phyloP scores from a whole-genome alignment of 2,797 vertebrate species.

The Synanceia verrucosa region DNA sequence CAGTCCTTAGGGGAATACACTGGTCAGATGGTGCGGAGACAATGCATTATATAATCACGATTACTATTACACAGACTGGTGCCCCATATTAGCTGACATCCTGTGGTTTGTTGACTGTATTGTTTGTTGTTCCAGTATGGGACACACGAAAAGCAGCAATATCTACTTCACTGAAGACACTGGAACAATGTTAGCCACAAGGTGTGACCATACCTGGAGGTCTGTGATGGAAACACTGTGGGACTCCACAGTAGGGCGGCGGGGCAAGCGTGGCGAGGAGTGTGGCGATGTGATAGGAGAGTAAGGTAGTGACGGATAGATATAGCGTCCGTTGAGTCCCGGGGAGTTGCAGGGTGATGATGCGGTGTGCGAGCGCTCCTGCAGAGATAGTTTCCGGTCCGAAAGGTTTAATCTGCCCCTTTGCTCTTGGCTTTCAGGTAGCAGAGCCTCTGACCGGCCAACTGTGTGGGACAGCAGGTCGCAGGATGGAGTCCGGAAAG shows the following conservation, averaged over 20 bases:
- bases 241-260: conserved; percentile 94
- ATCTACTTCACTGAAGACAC: neutral
- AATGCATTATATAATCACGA: conserved; percentile 19
- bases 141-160: neutral
- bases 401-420: conserved; percentile 85
- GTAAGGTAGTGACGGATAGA: conserved; percentile 89
- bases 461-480: conserved; percentile 77
- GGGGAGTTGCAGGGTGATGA: conserved; percentile 79
- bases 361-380: conserved; percentile 86
- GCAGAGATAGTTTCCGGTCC: conserved; percentile 91
- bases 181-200: neutral
- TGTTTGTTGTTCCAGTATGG: neutral
- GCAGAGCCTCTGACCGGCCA: conserved; percentile 60
- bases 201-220: conserved; percentile 85
- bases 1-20: conserved; percentile 1
- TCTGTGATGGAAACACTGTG: conserved; percentile 96
- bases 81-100: conserved; percentile 1
- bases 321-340: conserved; percentile 85
- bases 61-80: neutral
- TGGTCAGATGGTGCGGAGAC: conserved; percentile 9
- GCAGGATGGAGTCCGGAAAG: conserved; percentile 70
- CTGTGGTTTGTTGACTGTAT: neutral
- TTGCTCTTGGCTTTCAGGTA: conserved; percentile 73
- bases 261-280: conserved; percentile 91
- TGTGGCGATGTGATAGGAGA: conserved; percentile 93